phyloP scores from a whole-genome alignment of 2,888 invertebrate genomes.

The Heliconius ismenius region DNA sequence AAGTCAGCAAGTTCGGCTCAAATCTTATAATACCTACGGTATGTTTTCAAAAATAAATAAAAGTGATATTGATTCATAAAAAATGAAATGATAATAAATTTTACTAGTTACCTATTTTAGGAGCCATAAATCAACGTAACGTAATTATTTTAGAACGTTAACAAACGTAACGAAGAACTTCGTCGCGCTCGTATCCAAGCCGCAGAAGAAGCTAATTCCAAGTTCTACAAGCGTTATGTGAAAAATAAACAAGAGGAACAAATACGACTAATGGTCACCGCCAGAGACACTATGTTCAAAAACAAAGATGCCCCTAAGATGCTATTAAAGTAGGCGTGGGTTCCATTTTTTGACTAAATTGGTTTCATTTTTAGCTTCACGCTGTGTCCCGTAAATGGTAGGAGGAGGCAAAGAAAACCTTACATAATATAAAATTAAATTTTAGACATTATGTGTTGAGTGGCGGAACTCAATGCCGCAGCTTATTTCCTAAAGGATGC shows the following conservation, averaged over 20 bases:
- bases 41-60: not conserved
- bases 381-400: no score
- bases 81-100: not conserved
- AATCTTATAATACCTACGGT: not conserved
- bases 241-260: conserved; percentile 61
- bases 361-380: no score
- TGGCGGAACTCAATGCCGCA: no score
- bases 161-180: conserved; percentile 71
- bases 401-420: no score
- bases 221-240: conserved; percentile 70
- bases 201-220: conserved; percentile 65
- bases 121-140: not conserved
- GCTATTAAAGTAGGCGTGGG: conserved; percentile 59
- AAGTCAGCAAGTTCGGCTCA: not conserved
- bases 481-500: no score
- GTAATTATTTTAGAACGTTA: conserved; percentile 69
- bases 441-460: no score
- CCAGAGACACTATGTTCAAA: conserved; percentile 71
- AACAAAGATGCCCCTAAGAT: conserved; percentile 75
- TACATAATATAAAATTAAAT: no score
- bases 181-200: conserved; percentile 62
- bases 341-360: not conserved
- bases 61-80: not conserved
- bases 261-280: conserved; percentile 65
- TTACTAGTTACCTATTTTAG: not conserved